Evolutionary conservation across 2,797 vertebrate species (phyloP), one percentile per base, ranked within the genome.

Genomic region (Mormyrus hasselquistii): DNA sequence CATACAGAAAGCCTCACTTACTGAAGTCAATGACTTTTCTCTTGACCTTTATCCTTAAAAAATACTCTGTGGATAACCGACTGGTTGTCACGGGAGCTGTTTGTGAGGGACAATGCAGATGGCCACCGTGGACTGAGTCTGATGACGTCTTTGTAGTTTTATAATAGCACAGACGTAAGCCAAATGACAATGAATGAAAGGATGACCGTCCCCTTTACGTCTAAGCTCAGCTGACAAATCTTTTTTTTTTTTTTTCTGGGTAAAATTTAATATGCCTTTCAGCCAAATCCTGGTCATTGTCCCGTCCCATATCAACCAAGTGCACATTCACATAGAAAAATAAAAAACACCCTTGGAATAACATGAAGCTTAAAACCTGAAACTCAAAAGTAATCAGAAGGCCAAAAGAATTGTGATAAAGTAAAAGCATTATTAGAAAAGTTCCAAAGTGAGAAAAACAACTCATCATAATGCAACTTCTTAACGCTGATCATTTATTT

Each of bases 271-370:
- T 89, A 93, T 93, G 92, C 92, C 95, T 94, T 95, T 93, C 94
- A 94, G 93, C 94, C 94, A 95, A 93, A 94, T 93, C 86, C 91
- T 91, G 88, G 91, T 92, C 90, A 86, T 69, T 49, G 92, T 91
- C 89, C 90, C 88, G 88, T 93, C 92, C 94, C 94, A 93, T 93
- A 92, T 91, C 92, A 94, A 93, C 93, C 90, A 92, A 91, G 92
- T 93, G 92, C 92, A 92, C 87, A 92, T 93, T 93, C 91, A 92
- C 41, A 88, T 55, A 34, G 34, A 69, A 22, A 65, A 65, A 88
- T 5, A 34, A 73, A 19, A 57, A 34, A 9, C 25, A 88, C 92
- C 93, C 38, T 19, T 88, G 92, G 90, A 91, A 88, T 91, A 90
- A 89, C 92, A 92, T 93, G 57, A 59, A 59, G 57, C n/a, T 22